Conservation (phyloP, 1,140 invertebrate genomes). For the Panulirus ornatus region DNA sequence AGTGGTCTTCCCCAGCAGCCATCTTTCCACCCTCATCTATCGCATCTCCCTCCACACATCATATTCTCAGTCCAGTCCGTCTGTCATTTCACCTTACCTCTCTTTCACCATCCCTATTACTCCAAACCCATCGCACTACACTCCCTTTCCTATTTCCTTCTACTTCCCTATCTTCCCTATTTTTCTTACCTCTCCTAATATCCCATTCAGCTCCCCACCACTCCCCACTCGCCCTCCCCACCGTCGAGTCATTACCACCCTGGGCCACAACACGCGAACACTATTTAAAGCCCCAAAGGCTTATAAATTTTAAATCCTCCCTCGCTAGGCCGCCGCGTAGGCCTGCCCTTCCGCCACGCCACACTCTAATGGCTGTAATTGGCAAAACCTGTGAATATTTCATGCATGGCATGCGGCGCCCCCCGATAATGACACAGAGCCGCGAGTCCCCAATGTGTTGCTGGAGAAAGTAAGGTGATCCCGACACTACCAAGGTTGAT, state of each 20-base stretch:
- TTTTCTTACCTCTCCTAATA: not conserved
- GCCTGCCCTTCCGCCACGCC: not conserved
- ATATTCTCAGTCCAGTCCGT: no score
- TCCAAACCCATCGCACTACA: not conserved
- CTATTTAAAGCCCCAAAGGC: not conserved
- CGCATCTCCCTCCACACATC: not conserved
- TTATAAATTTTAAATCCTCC: constrained; percentile 46
- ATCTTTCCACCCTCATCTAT: not conserved
- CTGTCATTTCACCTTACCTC: not conserved
- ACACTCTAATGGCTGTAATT: not conserved
- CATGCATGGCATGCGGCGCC: not conserved
- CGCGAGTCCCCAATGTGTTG: no score
- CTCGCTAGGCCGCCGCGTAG: constrained; percentile 15
- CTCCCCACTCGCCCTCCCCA: not conserved
- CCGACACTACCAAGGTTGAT: no score
- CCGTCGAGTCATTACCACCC: not conserved
- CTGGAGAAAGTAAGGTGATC: no score
- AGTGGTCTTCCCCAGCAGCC: not conserved
- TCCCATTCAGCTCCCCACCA: not conserved
- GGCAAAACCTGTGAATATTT: not conserved
- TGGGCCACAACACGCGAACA: no score
- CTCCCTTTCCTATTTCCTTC: not conserved
- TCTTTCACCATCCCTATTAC: not conserved
- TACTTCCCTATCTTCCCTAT: not conserved
- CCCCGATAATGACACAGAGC: not conserved